Conservation (phyloP, 1,140 invertebrate species). For the Sitophilus oryzae region DNA sequence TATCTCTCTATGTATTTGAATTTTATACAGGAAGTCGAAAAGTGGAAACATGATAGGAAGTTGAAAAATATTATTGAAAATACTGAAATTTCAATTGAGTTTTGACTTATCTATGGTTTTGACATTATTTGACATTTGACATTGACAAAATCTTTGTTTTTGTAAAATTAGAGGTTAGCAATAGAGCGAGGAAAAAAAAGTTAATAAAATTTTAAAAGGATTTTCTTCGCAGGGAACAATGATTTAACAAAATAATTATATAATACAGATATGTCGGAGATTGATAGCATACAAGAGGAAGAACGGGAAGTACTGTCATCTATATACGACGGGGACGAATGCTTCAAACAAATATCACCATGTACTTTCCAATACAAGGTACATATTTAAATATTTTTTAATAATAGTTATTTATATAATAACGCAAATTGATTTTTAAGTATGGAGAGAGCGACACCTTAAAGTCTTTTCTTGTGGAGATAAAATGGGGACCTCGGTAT, state of each 20-base stretch:
- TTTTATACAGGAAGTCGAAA: too few species aligned
- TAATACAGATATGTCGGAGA: conserved; percentile 47
- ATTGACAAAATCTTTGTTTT: too few species aligned
- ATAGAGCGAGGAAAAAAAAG: too few species aligned
- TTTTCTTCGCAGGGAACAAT: too few species aligned
- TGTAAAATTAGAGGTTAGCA: too few species aligned
- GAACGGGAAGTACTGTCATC: conserved; percentile 86
- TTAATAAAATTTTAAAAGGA: too few species aligned
- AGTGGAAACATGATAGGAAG: too few species aligned
- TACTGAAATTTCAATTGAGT: too few species aligned
- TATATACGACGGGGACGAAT: conserved; percentile 89
- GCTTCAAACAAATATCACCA: conserved; percentile 73
- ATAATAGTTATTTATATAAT: neutral
- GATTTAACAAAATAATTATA: neutral
- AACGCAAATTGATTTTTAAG: conserved; percentile 56
- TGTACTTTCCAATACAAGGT: conserved; percentile 90
- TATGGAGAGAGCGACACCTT: conserved; percentile 74
- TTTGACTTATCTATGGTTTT: too few species aligned
- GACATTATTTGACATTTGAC: too few species aligned
- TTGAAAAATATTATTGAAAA: too few species aligned
- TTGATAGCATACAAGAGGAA: conserved; percentile 68
- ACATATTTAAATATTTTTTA: conserved; percentile 47
- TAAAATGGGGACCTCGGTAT: conserved; percentile 80
- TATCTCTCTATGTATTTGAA: too few species aligned
- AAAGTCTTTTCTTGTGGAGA: conserved; percentile 82